phyloP scores from a whole-genome alignment of 1,140 invertebrate species.

The Cydia splendana region DNA sequence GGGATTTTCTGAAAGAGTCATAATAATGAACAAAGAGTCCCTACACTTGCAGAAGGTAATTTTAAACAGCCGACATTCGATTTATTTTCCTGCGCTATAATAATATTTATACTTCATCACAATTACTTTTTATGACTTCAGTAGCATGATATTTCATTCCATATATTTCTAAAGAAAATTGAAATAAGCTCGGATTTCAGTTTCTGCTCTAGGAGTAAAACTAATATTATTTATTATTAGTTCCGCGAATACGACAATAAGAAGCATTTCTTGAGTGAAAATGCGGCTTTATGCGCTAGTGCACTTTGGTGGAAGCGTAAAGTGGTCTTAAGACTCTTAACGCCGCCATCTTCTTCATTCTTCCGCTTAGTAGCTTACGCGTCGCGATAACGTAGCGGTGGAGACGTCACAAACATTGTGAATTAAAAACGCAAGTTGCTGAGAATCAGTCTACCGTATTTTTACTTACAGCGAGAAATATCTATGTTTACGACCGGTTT shows the following conservation, averaged over 20 bases:
- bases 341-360: slow-evolving; percentile 38
- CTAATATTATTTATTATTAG: slow-evolving; percentile 17
- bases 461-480: too few relatives aligned
- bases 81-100: too few relatives aligned
- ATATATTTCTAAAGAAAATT: background rate
- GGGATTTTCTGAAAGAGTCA: too few relatives aligned
- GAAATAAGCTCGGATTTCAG: background rate
- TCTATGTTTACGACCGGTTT: background rate
- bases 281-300: slow-evolving; percentile 52
- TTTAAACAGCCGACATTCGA: too few relatives aligned
- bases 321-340: slow-evolving; percentile 47
- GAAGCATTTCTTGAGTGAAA: slow-evolving; percentile 39
- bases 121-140: background rate
- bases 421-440: background rate
- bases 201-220: background rate
- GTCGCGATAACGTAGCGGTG: background rate
- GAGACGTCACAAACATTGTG: background rate
- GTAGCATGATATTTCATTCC: background rate
- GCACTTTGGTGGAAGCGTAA: slow-evolving; percentile 49
- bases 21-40: too few relatives aligned
- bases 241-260: background rate
- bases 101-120: too few relatives aligned
- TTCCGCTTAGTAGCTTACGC: slow-evolving; percentile 10
- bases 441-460: background rate
- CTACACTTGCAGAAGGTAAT: too few relatives aligned